phyloP scores from a whole-genome alignment of 2,113 vertebrate species.

The Nymphicus hollandicus region DNA sequence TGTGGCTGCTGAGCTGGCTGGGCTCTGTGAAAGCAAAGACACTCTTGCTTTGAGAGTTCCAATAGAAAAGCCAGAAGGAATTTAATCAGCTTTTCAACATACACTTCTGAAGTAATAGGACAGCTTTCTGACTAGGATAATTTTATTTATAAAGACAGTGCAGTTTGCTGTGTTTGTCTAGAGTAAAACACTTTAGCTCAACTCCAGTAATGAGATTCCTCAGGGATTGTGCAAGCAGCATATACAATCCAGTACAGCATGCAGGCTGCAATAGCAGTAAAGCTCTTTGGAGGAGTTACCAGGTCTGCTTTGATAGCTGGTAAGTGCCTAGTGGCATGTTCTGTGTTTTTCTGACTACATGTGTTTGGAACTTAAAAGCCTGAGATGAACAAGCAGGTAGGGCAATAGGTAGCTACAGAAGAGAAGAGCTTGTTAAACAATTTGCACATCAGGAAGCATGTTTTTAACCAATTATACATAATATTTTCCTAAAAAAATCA shows the following conservation, averaged over 20 bases:
- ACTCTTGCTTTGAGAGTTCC: conserved; percentile 39
- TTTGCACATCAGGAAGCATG: not conserved
- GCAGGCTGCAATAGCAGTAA: not conserved
- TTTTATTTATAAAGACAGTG: not conserved
- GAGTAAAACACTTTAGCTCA: not conserved
- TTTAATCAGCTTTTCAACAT: conserved; percentile 54
- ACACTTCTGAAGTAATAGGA: not conserved
- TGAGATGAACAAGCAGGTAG: not conserved
- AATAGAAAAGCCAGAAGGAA: conserved; percentile 62
- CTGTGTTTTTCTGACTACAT: not conserved
- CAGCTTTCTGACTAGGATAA: conserved; percentile 15
- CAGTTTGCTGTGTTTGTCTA: not conserved
- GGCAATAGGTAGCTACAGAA: not conserved
- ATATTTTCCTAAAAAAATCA: not conserved
- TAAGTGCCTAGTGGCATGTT: rapidly evolving
- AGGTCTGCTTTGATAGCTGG: not conserved
- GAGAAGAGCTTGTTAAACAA: not conserved
- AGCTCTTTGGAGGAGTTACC: not conserved
- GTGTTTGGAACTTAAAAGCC: not conserved
- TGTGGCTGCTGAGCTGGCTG: conserved; percentile 31
- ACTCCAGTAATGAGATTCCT: conserved; percentile 39
- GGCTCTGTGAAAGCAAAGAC: not conserved
- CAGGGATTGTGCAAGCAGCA: not conserved
- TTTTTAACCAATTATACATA: not conserved
- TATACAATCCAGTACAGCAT: not conserved